phyloP scores from a whole-genome alignment of 1,140 invertebrate genomes.

The Bombus difficillimus region DNA sequence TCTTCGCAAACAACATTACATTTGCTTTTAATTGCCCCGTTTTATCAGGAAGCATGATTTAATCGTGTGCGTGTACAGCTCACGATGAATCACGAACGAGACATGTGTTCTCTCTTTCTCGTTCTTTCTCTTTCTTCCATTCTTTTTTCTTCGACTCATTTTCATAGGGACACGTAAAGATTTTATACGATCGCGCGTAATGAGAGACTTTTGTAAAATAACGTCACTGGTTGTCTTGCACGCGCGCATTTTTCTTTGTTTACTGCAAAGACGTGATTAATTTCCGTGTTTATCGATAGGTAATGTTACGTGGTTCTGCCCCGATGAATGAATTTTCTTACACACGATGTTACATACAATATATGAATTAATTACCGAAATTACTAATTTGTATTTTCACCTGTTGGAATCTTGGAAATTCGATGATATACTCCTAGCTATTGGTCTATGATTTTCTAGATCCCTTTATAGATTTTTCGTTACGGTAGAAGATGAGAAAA shows the following conservation, averaged over 20 bases:
- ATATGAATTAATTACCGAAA: background rate
- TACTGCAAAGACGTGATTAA: background rate
- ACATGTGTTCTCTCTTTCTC: background rate
- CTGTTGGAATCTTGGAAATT: background rate
- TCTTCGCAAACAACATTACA: background rate
- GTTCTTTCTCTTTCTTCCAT: background rate
- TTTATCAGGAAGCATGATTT: conserved; percentile 9
- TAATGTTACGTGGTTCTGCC: background rate
- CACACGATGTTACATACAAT: background rate
- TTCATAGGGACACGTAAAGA: background rate
- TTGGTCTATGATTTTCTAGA: too few species aligned
- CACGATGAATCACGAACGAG: background rate
- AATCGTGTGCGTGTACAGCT: background rate
- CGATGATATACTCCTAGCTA: background rate
- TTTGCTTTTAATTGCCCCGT: conserved; percentile 20
- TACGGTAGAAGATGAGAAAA: too few species aligned
- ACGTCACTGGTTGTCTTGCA: background rate
- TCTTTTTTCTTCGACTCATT: background rate
- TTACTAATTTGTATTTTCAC: background rate
- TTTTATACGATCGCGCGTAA: conserved; percentile 22
- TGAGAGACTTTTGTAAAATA: background rate
- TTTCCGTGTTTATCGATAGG: background rate
- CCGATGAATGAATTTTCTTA: background rate
- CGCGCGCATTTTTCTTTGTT: background rate
- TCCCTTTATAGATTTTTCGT: too few species aligned